Conservation (phyloP, 2,888 invertebrate genomes). For the Drosophila colorata region DNA sequence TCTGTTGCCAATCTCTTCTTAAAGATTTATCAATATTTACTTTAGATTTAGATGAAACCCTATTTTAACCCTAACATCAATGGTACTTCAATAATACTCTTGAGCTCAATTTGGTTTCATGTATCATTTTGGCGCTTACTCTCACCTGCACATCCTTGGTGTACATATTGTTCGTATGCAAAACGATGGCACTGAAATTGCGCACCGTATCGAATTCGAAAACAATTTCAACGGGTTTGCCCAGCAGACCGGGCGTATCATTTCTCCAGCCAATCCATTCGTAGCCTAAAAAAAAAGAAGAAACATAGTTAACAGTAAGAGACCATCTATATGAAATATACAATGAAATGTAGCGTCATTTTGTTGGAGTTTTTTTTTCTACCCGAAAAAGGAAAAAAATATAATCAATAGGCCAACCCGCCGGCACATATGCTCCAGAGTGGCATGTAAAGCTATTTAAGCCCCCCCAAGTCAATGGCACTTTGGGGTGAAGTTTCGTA, state of each 20-base stretch:
- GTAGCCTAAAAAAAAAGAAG: conserved; percentile 87
- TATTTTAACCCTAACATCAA: neutral
- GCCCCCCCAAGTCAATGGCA: conserved; percentile 57
- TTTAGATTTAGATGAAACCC: too few species aligned
- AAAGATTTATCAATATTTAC: too few species aligned
- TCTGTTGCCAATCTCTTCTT: too few species aligned
- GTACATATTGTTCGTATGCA: conserved; percentile 92
- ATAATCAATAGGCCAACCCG: conserved; percentile 54
- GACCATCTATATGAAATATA: conserved; percentile 38
- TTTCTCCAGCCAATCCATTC: conserved; percentile 95
- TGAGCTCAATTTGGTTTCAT: conserved; percentile 6
- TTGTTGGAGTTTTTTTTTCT: conserved; percentile 18
- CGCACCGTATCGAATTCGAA: conserved; percentile 92
- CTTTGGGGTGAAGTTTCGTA: conserved; percentile 63
- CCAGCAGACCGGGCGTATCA: conserved; percentile 88
- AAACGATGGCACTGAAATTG: conserved; percentile 90
- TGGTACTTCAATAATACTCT: neutral
- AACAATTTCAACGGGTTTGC: conserved; percentile 89
- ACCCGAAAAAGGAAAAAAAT: conserved; percentile 10
- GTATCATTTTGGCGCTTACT: conserved; percentile 32
- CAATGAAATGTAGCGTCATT: conserved; percentile 43
- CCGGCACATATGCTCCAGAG: conserved; percentile 40
- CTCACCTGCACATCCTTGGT: conserved; percentile 91
- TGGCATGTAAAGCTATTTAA: conserved; percentile 75
- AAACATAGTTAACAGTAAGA: conserved; percentile 40